Percentiles rank a stretch among this genome's conserved stretches.
Conservation (phyloP, 2,888 invertebrate genomes). For the Colletes collaris region DNA sequence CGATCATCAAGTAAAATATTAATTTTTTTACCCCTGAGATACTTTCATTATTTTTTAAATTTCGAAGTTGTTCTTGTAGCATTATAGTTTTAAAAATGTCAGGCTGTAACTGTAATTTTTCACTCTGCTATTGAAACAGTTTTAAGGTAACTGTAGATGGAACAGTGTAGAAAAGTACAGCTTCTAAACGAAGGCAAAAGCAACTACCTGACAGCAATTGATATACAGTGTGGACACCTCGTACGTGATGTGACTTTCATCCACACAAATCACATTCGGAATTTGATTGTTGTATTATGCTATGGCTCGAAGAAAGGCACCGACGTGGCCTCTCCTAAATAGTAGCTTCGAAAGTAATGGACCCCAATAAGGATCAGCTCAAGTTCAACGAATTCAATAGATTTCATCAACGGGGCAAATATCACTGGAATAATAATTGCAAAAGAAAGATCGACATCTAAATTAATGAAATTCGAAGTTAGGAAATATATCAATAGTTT, state of each 20-base stretch:
- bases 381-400: slow-evolving; percentile 24
- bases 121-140: not conserved
- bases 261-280: slow-evolving; percentile 25
- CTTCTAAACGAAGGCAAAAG: not conserved
- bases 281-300: slow-evolving; percentile 37
- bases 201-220: slow-evolving; percentile 27
- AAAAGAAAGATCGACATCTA: no score
- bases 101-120: no score
- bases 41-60: no score
- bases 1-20: no score
- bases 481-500: no score
- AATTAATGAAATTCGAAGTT: no score
- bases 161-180: not conserved
- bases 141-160: slow-evolving; percentile 18
- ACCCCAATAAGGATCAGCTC: slow-evolving; percentile 46
- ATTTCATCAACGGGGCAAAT: not conserved
- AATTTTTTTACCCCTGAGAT: no score
- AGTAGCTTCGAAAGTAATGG: slow-evolving; percentile 74
- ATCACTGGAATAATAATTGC: no score
- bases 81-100: no score
- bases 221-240: slow-evolving; percentile 30
- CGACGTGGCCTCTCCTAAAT: slow-evolving; percentile 33
- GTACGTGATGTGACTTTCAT: slow-evolving; percentile 43
- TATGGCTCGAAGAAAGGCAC: slow-evolving; percentile 22
- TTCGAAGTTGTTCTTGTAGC: no score